Conservation (phyloP, 2,113 vertebrate species). For the Alligator mississippiensis region DNA sequence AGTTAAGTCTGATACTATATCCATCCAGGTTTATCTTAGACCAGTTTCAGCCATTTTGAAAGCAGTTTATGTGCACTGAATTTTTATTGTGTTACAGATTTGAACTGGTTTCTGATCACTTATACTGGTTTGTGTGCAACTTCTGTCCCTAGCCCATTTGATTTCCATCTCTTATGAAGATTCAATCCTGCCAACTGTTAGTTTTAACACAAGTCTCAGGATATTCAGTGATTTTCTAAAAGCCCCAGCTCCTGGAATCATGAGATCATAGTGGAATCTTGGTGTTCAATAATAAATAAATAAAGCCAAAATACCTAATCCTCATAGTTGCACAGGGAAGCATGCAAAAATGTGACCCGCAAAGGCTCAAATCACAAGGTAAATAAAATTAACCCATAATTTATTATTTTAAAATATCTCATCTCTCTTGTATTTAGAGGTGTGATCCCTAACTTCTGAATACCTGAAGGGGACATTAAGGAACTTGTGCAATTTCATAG, state of each 20-base stretch:
- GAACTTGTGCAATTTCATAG: too few species aligned
- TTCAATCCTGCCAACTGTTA: background rate
- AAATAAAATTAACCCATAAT: background rate
- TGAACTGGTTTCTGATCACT: too few species aligned
- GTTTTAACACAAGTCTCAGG: background rate
- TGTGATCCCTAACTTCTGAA: background rate
- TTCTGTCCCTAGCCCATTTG: background rate
- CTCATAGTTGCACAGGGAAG: background rate
- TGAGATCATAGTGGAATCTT: background rate
- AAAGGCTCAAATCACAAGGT: background rate
- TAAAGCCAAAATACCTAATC: background rate
- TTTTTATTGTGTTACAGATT: too few species aligned
- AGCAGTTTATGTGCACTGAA: too few species aligned
- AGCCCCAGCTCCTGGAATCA: background rate
- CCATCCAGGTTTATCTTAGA: too few species aligned
- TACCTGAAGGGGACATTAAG: background rate
- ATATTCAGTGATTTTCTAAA: background rate
- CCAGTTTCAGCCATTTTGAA: too few species aligned
- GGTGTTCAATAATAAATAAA: background rate
- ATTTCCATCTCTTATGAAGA: background rate
- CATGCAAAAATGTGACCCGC: background rate
- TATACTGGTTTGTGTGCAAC: too few species aligned
- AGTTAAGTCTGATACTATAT: too few species aligned
- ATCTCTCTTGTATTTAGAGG: background rate
- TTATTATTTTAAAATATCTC: background rate